Percentiles rank a stretch among this genome's conserved stretches.
Conservation (phyloP, 2,888 invertebrate species). For the Poecilobothrus nobilitatus region DNA sequence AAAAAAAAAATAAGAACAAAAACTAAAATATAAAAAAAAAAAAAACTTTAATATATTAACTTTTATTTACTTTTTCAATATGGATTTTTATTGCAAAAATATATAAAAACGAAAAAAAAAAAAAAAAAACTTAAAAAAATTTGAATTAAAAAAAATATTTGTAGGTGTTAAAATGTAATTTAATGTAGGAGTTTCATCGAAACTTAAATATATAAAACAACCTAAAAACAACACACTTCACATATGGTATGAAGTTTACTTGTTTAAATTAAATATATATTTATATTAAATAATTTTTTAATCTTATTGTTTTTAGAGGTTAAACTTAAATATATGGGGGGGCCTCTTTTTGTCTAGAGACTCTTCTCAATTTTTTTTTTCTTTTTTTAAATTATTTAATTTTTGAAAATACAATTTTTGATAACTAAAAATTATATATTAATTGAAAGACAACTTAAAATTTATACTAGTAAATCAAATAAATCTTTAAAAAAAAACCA, state of each 20-base stretch:
- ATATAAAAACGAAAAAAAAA: background rate
- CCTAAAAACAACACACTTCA: background rate
- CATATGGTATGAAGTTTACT: background rate
- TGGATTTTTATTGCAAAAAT: conserved; percentile 2
- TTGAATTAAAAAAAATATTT: background rate
- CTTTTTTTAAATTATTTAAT: background rate
- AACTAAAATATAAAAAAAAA: too few species aligned
- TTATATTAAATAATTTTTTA: background rate
- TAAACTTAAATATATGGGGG: background rate
- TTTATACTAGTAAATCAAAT: background rate
- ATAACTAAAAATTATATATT: too few species aligned
- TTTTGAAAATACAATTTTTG: background rate
- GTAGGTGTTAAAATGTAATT: conserved; percentile 5
- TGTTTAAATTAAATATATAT: background rate
- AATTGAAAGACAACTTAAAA: background rate
- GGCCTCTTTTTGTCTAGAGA: too few species aligned
- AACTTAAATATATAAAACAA: background rate
- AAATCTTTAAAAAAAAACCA: background rate
- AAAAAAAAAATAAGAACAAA: too few species aligned
- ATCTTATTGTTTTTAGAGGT: conserved; percentile 1
- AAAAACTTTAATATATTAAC: too few species aligned
- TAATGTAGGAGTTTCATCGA: conserved; percentile 1
- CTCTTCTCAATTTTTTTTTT: background rate
- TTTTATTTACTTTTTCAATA: background rate
- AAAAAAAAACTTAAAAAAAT: too few species aligned